These are phyloP conservation scores for Torymus auratus DNA, from an alignment of 2,888 invertebrate species.

Conservation along the genomic window DNA sequence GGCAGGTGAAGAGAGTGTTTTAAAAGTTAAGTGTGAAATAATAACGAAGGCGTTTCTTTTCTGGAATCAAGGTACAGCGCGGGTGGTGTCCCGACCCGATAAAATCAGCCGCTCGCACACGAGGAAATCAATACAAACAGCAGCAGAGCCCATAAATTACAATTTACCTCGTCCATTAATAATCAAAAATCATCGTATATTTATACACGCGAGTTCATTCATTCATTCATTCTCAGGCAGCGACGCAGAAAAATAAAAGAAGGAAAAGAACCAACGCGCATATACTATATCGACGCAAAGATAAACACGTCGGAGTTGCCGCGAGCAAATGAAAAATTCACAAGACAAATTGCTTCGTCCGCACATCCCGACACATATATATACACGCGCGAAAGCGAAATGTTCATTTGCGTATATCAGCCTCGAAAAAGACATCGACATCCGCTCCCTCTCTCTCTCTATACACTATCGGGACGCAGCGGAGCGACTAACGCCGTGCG, in stretches of 20 bases:
- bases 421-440: conserved; percentile 37
- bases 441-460: neutral
- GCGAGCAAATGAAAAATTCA: conserved; percentile 35
- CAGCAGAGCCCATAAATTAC: too few species aligned
- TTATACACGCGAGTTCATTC: too few species aligned
- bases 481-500: neutral
- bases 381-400: conserved; percentile 13
- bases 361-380: neutral
- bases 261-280: conserved; percentile 28
- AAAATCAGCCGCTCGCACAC: too few species aligned
- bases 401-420: conserved; percentile 24
- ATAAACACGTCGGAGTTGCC: conserved; percentile 55
- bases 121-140: too few species aligned
- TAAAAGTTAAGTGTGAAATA: too few species aligned
- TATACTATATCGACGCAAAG: conserved; percentile 39
- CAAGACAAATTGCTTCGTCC: conserved; percentile 41
- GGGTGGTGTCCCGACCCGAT: too few species aligned
- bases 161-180: too few species aligned
- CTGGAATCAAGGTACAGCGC: too few species aligned
- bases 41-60: too few species aligned
- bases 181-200: too few species aligned
- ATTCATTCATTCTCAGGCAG: too few species aligned
- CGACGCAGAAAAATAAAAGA: neutral
- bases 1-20: too few species aligned
- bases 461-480: neutral